Base-by-base conservation (phyloP, 1,140 invertebrate genomes). In the Scaptomyza hsui region DNA sequence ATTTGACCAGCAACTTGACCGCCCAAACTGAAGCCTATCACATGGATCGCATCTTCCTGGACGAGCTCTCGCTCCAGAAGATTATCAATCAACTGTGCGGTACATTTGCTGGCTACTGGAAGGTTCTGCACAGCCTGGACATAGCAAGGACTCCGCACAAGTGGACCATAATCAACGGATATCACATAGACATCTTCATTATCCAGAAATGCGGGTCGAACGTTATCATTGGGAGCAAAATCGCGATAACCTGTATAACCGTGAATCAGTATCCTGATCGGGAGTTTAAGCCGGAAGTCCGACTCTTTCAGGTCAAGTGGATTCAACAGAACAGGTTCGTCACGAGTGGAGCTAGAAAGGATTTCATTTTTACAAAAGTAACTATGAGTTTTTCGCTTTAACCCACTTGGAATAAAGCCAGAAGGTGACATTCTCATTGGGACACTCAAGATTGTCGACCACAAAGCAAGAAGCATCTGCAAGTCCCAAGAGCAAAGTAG, bases 11-110 rank as follows among this genome's bases (percentile, higher is more conserved):
- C 96, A 2, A 95, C 93, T 72, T 99, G 97, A 0, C 95, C 97
- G 0, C 98, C 97, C 6, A 99, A 93, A 86, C 97, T 98, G 90
- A 98, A 98, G 48, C 97, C 98, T 71, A 99, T 96, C 2, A 98
- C 90, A 85, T 99, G 97, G 63, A 97, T 93, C 44, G 91, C 92
- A 10, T 92, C 77, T 18, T 95, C 83, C 0, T 91, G 52, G 1
- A 95, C 92, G 1, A 93, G 92, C 29, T 92, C 90, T 0, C 91
- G 91, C 2, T 91, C 90, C 16, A 95, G 92, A 39, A 96, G 79
- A 73, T 93, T 93, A 57, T 94, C 93, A 7, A 96, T 92, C 53
- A 96, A 92, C 67, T 93, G 93, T 0, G 94, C 95, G 0, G 92
- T 89, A 67, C 94, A 94, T 55, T 91, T 92, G 18, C 93, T 94